Evolutionary conservation across 1,140 invertebrate species (phyloP), one percentile per base, ranked within the genome.

Genomic region (Halictus rubicundus): DNA sequence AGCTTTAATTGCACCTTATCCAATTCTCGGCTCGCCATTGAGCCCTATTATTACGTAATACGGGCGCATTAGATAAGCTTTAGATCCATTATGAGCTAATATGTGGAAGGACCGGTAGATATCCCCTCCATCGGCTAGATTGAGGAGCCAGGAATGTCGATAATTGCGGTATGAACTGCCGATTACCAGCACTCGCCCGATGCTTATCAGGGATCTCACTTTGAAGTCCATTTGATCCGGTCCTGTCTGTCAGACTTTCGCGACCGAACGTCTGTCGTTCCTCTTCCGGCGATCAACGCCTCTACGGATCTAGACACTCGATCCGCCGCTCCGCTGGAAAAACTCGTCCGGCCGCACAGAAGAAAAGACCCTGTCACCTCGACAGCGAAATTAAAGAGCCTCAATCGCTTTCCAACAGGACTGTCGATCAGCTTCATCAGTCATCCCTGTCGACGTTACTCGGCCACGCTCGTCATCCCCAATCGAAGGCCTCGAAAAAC

Each of bases 91-190:
- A 68, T 65, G 59, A 54, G 64, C 59, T 74, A 73, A 80, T 82
- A 77, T 57, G 68, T 54, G 61, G 64, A 77, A 77, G 74, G 70
- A 68, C 65, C 49, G 2, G 14, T 19, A 4, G 66, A 46, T 71
- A 81, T 74, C 54, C 54, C 54, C 46, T 81, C 57, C 23, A 64
- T 75, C 49, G 54, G 27, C 14, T 60, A 81, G 76, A 84, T 81
- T 5, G 57, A 78, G 61, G 25, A 84, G 59, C 46, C 7, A 49
- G 61, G 59, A 63, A 59, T 81, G 69, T 49, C 66, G 73, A 78
- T 82, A 84, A 84, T 84, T 75, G 42, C 54, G 65, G 59, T 71
- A 65, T 65, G 77, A 74, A 81, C 61, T 69, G 75, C 63, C 65
- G 71, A 72, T 80, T 80, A 72, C 12, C 37, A 64, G 49, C 39